Evolutionary conservation across 2,888 invertebrate species (phyloP), one percentile per base, ranked within the genome.

Genomic region (Catocala sponsa): DNA sequence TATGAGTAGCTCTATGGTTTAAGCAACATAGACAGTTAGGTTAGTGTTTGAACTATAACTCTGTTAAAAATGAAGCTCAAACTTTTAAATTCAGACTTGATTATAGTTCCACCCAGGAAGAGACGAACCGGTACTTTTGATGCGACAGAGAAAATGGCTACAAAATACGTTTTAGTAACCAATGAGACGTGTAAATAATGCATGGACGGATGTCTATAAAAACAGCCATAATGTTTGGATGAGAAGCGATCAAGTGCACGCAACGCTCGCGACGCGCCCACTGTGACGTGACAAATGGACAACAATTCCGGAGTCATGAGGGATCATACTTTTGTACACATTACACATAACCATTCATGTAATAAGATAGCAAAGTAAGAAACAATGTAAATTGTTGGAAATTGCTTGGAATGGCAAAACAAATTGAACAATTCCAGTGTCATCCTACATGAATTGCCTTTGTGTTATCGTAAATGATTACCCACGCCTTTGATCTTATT

Each of bases 231-330:
- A 41, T 62, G 55, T 55, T 59, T 54, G 55, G 43, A 38, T 25
- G 35, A 51, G 48, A 61, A 55, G 38, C 51, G 41, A 65, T 43
- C 25, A 15, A 46, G n/a, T 48, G 41, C 25, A 52, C 47, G 42
- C 54, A 10, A 61, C 48, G 57, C 55, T 38, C 25, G 42, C 54
- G 41, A 47, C 10, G 33, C 44, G 33, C n/a, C 32, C 46, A 62
- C 53, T 58, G 54, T 60, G 59, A 66, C 61, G 55, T 32, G 59
- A 59, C 55, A 65, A 65, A 63, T 55, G 50, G 41, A 55, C 49
- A 48, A 48, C 25, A 58, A 59, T 72, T 65, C 59, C 59, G 61
- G 46, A 51, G 13, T 44, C 44, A 59, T 15, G 41, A 52, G 48
- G 58, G 51, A 49, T 48, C 43, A 15, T 47, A 35, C 47, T 32